Base-by-base conservation (phyloP, 2,113 vertebrate species). In the Phalacrocorax carbo region DNA sequence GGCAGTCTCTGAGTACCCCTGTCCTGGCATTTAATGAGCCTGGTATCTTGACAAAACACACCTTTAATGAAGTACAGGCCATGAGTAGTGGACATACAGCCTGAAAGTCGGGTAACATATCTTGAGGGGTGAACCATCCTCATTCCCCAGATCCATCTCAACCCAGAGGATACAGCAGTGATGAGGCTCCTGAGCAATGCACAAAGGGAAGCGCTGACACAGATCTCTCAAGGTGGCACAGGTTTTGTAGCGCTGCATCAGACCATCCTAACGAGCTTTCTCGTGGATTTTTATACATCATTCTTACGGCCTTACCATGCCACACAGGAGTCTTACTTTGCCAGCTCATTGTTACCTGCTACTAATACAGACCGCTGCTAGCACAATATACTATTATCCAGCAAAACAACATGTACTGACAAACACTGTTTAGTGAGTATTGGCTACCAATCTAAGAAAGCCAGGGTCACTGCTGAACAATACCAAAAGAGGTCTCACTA, bases 401-500 rank as follows among this genome's bases (percentile, higher is more conserved):
- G 68, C 76, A 88, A 94, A 97, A 95, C 89, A 88, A 88, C 88
- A 18, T 18, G 71, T 62, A 29, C 92, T 94, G 97, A 96, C 94
- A 95, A 97, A 93, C 86, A 36, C 78, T 40, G 40, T 13, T 88
- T 75, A 58, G 93, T 9, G 83, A 81, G 86, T 75, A 18, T 30
- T 76, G 95, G 93, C 86, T n/a, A 79, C 91, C 62, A 69, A 42
- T 62, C 49, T 62, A 79, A 82, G 89, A 34, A 86, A 91, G 94
- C 78, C 71, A 4, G 93, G 91, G 94, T 97, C 93, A 85, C 64
- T 78, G 85, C 86, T 86, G 94, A 95, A 97, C 93, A 97, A 95
- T 96, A 82, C 81, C 93, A 48, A 94, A 93, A 97, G 87, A 93
- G 79, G 70, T 95, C 91, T 96, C 96, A 85, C 92, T 86, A 83